Percentiles rank a stretch among this genome's conserved stretches.
Conservation (phyloP, 1,140 invertebrate species). For the Brachionus manjavacas region DNA sequence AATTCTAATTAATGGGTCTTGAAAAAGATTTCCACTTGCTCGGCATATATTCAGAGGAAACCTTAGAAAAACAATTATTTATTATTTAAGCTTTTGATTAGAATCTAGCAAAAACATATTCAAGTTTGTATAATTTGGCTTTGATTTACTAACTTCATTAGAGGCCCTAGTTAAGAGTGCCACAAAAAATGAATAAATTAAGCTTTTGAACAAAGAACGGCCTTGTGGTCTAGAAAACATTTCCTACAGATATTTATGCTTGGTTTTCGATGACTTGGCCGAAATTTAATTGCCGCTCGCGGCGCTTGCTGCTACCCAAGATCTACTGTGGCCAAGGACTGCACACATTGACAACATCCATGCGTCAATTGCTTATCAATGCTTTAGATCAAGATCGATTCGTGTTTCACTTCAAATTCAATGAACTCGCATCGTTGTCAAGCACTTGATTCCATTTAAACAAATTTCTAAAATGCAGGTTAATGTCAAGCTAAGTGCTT, state of each 20-base stretch:
- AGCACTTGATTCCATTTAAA: neutral
- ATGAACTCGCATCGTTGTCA: neutral
- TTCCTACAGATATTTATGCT: neutral
- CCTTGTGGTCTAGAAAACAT: neutral
- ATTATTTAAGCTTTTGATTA: neutral
- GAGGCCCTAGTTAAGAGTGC: neutral
- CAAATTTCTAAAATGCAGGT: neutral
- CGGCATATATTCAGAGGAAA: neutral
- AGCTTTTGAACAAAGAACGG: neutral
- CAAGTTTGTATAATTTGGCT: neutral
- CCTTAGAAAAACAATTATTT: constrained; percentile 1
- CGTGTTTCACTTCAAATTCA: neutral
- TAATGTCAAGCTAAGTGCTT: constrained; percentile 1
- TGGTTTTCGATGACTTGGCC: neutral
- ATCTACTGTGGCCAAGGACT: neutral
- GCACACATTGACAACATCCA: neutral
- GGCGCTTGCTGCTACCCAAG: neutral
- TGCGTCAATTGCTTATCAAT: neutral
- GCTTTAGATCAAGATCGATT: neutral
- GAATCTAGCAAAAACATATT: neutral
- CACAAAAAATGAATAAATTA: neutral
- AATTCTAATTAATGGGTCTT: neutral
- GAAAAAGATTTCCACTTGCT: neutral
- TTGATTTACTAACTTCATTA: neutral
- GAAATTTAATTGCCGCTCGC: neutral